Conservation (phyloP, 2,888 invertebrate species). For the Drosophila anceps region DNA sequence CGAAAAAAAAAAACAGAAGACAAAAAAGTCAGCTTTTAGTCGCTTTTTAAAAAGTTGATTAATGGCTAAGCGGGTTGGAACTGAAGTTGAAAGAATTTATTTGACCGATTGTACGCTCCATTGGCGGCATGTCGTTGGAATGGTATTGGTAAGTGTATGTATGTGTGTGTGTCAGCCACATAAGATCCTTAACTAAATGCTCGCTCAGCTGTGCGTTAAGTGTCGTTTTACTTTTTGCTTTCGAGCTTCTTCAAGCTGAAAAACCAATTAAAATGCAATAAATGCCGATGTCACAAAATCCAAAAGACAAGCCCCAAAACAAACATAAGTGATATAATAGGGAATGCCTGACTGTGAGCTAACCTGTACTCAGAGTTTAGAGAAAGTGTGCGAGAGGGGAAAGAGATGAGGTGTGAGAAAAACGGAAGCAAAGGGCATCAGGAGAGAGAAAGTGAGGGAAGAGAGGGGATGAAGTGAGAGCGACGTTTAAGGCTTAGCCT, state of each 20-base stretch:
- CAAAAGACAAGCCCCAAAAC: conserved; percentile 55
- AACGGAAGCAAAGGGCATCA: neutral
- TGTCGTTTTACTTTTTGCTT: conserved; percentile 30
- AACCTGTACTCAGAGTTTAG: neutral
- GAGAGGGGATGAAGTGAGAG: neutral
- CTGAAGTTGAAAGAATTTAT: conserved; percentile 28
- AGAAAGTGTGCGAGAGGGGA: neutral
- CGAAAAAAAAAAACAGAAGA: neutral
- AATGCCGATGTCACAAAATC: conserved; percentile 45
- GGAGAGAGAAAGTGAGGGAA: neutral
- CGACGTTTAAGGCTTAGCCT: neutral
- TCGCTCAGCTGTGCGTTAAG: conserved; percentile 50
- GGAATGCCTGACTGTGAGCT: neutral
- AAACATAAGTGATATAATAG: conserved; percentile 13
- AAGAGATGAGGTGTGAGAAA: neutral
- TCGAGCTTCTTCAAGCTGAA: conserved; percentile 60
- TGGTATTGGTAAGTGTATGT: neutral
- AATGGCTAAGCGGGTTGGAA: conserved; percentile 29
- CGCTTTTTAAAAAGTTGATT: conserved; percentile 41
- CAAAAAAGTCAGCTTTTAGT: conserved; percentile 30
- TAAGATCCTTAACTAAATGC: conserved; percentile 41
- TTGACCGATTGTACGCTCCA: conserved; percentile 41
- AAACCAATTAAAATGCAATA: conserved; percentile 69
- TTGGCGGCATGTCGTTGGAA: conserved; percentile 21
- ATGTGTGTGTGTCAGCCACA: conserved; percentile 8